Percentiles rank a stretch among this genome's conserved stretches.
Conservation (phyloP, 2,888 invertebrate species). For the Agelastica alni region DNA sequence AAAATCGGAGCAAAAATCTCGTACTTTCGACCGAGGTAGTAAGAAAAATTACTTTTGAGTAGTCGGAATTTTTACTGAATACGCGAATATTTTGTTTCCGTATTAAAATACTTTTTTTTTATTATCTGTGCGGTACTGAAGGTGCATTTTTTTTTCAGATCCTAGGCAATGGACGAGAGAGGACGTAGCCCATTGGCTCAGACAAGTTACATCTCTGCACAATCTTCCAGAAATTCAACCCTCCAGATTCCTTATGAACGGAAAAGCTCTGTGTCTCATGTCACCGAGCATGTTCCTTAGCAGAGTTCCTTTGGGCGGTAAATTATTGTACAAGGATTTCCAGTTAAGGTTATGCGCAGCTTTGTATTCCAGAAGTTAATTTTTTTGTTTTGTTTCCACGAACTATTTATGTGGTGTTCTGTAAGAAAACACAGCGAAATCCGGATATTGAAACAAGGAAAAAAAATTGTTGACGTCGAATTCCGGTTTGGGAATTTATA, state of each 20-base stretch:
- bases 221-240: constrained; percentile 62
- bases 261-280: constrained; percentile 80
- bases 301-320: constrained; percentile 71
- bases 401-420: too few species aligned
- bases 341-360: constrained; percentile 71
- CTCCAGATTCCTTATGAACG: constrained; percentile 77
- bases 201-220: constrained; percentile 63
- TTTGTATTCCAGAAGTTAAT: constrained; percentile 57
- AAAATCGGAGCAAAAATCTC: too few species aligned
- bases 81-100: too few species aligned
- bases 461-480: background rate
- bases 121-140: too few species aligned
- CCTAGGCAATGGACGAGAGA: constrained; percentile 73
- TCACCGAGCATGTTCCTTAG: constrained; percentile 74
- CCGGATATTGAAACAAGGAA: background rate
- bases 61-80: too few species aligned
- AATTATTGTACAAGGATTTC: constrained; percentile 71
- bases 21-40: too few species aligned
- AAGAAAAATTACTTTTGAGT: too few species aligned
- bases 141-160: constrained; percentile 63
- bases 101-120: too few species aligned
- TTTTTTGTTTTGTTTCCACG: background rate
- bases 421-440: too few species aligned
- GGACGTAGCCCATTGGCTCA: constrained; percentile 71
- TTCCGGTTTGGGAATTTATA: background rate